phyloP scores from a whole-genome alignment of 1,140 invertebrate species.

The Acromyrmex heyeri region DNA sequence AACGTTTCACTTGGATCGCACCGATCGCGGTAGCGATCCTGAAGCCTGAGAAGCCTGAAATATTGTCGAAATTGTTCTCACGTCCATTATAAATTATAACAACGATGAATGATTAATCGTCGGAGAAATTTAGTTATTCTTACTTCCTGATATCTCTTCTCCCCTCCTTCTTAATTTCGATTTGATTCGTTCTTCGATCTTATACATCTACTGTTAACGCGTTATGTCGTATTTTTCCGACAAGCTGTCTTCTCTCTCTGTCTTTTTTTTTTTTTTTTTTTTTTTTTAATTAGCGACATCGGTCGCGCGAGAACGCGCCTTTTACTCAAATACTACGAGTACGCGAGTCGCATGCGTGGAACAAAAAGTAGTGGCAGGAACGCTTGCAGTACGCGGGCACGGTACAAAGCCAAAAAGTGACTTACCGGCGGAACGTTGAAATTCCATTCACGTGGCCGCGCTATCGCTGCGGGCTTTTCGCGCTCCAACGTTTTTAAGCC shows the following conservation, averaged over 20 bases:
- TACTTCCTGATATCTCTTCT: not conserved
- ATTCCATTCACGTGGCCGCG: slow-evolving; percentile 64
- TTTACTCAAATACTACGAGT: slow-evolving; percentile 38
- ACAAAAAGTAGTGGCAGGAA: slow-evolving; percentile 36
- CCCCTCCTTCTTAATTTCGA: not conserved
- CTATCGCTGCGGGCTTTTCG: slow-evolving; percentile 59
- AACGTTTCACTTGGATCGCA: slow-evolving; percentile 40
- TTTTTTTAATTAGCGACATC: slow-evolving; percentile 52
- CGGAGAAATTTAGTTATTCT: not conserved
- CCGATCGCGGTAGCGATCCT: not conserved
- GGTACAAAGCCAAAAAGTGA: slow-evolving; percentile 62
- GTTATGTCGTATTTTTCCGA: not conserved
- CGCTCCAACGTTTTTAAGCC: slow-evolving; percentile 68
- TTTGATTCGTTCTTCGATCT: not conserved
- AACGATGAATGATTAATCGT: slow-evolving; percentile 8
- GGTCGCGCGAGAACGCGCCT: slow-evolving; percentile 35
- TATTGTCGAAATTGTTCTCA: slow-evolving; percentile 7
- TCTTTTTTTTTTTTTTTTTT: no score
- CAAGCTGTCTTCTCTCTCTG: slow-evolving; percentile 33
- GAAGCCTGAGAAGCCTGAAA: slow-evolving; percentile 21
- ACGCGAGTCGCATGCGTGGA: slow-evolving; percentile 42
- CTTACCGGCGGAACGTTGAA: slow-evolving; percentile 63
- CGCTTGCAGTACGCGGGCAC: slow-evolving; percentile 36
- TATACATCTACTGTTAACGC: not conserved
- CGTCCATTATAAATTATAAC: not conserved